Evolutionary conservation across 2,113 vertebrate species (phyloP), one percentile per base, ranked within the genome.

Genomic region (Anser cygnoides): DNA sequence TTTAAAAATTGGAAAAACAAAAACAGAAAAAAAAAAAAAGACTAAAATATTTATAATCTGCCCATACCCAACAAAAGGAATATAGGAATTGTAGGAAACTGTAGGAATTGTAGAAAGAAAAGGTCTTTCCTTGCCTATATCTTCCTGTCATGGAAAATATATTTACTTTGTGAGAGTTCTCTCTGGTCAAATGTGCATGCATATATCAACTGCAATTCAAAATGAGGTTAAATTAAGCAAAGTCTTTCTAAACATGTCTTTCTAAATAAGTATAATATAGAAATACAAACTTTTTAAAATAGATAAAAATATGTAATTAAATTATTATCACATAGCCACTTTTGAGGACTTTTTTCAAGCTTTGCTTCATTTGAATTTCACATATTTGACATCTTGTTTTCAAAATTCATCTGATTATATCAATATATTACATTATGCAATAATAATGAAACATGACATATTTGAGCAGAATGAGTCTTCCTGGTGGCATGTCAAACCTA

Each of bases 391-490:
- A 94, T 82, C 58, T 92, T 94, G 84, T 95, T 97, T 96, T 97
- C 93, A 96, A 95, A 96, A 91, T 93, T 92, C 84, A 74, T 92
- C 81, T 95, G 91, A 81, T 95, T 94, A 88, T 91, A 93, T 94
- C 88, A 96, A 79, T 96, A 95, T 93, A 92, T 93, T 96, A 96
- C 92, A 87, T 96, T 95, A 94, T 94, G 92, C 90, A 95, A 92
- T 94, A 96, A 93, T 94, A 93, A 95, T 3, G 88, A 94, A 97
- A 90, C 75, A 91, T 70, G 86, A 91, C 84, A 81, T 94, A 87
- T 92, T 91, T 94, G 75, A 96, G 50, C 79, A 92, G 85, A 90
- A 68, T 87, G 83, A 95, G 68, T 95, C 90, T 89, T 96, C 77
- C 86, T 88, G 91, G 94, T 86, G 78, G 78, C 61, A 92, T 95